Evolutionary conservation across 2,113 vertebrate genomes (phyloP).

Genomic region (Recurvirostra avosetta): DNA sequence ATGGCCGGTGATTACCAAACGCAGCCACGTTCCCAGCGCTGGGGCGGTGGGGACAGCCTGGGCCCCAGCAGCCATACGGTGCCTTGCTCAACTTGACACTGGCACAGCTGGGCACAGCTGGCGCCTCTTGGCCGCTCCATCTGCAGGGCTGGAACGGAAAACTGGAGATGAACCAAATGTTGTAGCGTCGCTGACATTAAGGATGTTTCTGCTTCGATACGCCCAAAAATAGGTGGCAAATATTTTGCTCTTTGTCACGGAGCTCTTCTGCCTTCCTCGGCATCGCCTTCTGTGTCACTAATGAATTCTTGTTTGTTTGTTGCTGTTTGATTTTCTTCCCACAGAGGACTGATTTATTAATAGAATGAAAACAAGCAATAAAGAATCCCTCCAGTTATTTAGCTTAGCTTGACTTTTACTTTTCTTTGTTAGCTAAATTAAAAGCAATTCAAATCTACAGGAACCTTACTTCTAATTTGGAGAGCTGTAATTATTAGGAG

Average conservation of each 20-base stretch:
- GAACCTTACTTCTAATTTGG: background rate
- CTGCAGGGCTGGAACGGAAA: background rate
- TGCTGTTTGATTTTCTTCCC: background rate
- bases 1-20: accelerated
- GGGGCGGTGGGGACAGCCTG: background rate
- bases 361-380: background rate
- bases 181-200: accelerated
- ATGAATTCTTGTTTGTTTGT: background rate
- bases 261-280: background rate
- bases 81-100: background rate
- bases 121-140: background rate
- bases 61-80: background rate
- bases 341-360: constrained; percentile 9
- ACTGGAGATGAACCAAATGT: background rate
- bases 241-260: background rate
- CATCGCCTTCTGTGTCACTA: background rate
- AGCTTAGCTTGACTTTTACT: background rate
- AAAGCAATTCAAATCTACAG: background rate
- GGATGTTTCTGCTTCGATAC: background rate
- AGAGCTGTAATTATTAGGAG: background rate
- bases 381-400: background rate
- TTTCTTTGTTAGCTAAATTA: background rate
- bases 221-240: background rate
- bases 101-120: background rate
- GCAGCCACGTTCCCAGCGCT: background rate